These are phyloP conservation scores for Phyllotreta cruciferae DNA, from an alignment of 2,888 invertebrate genomes.

Conservation along the genomic window DNA sequence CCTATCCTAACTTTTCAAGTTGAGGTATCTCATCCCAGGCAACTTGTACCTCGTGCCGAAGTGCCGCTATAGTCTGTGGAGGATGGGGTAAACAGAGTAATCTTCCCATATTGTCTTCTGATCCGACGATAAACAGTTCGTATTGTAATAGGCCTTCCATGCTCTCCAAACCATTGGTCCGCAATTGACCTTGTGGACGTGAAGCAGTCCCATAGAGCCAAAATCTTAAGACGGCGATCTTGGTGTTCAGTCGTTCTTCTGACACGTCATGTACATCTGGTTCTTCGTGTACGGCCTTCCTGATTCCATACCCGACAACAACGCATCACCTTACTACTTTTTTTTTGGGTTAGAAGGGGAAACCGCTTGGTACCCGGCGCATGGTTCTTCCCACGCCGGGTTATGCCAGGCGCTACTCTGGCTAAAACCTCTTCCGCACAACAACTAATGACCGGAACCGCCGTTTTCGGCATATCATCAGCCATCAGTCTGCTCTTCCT, in stretches of 20 bases:
- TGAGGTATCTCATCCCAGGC: background rate
- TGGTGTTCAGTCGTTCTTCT: background rate
- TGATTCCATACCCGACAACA: conserved; percentile 1
- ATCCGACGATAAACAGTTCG: background rate
- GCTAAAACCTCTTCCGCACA: too few relatives aligned
- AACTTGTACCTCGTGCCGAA: background rate
- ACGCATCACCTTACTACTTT: background rate
- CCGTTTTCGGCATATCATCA: too few relatives aligned
- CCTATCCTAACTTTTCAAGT: too few relatives aligned
- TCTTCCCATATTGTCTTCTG: background rate
- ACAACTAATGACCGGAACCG: too few relatives aligned
- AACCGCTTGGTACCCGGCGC: too few relatives aligned
- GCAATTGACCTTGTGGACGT: background rate
- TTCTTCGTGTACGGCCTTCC: conserved; percentile 1
- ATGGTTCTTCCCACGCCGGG: too few relatives aligned
- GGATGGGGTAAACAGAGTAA: background rate
- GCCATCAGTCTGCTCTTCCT: too few relatives aligned
- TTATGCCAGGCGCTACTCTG: too few relatives aligned
- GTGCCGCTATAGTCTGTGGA: background rate
- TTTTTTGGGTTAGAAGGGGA: too few relatives aligned
- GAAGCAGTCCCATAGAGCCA: background rate
- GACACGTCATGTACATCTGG: conserved; percentile 7
- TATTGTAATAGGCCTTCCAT: background rate
- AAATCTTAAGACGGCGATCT: conserved; percentile 2
- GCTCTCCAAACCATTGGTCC: background rate